A percentile compares a stretch with the other conserved stretches of the same genome.
Conservation (phyloP, 2,113 vertebrate genomes). For the Puma concolor region DNA sequence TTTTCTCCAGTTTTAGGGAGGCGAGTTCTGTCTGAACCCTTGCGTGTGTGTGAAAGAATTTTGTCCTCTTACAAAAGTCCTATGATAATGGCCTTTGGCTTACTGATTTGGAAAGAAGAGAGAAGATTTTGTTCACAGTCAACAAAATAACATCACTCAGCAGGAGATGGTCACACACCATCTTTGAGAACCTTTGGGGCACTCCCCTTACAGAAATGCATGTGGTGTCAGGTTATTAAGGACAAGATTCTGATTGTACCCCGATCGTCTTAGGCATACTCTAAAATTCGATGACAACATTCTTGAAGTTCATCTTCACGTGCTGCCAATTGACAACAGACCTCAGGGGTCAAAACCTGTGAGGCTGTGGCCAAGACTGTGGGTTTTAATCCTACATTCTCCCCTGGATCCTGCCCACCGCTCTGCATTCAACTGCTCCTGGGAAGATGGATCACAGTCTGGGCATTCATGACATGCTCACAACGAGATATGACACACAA, state of each 20-base stretch:
- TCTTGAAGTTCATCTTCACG: not conserved
- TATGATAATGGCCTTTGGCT: not conserved
- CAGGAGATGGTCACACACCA: not conserved
- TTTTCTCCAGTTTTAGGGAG: not conserved
- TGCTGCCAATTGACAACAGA: not conserved
- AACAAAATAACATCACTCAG: not conserved
- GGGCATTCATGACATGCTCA: fast-evolving
- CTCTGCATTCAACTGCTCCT: not conserved
- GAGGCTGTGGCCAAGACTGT: not conserved
- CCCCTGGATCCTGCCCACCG: fast-evolving
- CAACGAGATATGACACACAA: fast-evolving
- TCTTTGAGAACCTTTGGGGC: not conserved
- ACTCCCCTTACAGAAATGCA: not conserved
- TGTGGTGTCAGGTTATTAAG: fast-evolving
- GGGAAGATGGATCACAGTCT: not conserved
- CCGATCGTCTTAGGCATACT: not conserved
- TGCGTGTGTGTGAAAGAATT: not conserved
- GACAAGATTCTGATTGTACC: not conserved
- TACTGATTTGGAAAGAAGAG: not conserved
- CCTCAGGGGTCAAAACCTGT: fast-evolving
- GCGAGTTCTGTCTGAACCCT: not conserved
- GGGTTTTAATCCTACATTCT: fast-evolving
- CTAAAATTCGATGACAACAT: not conserved
- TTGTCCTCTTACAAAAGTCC: not conserved
- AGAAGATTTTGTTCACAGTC: not conserved